Percentiles rank a stretch among this genome's conserved stretches.
Evolutionary conservation across 2,113 vertebrate genomes (phyloP).

Genomic region (Salvelinus fontinalis): DNA sequence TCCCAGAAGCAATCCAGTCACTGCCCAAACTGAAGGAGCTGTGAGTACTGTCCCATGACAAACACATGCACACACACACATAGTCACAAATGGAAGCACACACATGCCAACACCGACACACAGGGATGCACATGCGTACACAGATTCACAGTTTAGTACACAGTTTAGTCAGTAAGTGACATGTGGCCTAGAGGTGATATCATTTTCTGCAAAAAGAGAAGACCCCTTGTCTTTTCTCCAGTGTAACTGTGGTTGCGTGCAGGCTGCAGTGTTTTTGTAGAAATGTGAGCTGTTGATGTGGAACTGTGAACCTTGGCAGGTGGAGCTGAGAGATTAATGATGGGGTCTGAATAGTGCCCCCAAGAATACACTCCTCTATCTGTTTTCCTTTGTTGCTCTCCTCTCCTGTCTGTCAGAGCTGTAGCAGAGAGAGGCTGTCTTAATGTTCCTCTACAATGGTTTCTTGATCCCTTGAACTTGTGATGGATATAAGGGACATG

Average conservation of each 20-base stretch:
- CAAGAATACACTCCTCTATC: slow-evolving; percentile 1
- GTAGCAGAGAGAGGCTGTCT: background rate
- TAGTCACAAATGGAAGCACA: too few species aligned
- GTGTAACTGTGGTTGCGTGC: background rate
- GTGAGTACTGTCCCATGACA: slow-evolving; percentile 77
- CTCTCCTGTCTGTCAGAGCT: slow-evolving; percentile 3
- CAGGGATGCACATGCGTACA: background rate
- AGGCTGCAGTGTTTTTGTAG: slow-evolving; percentile 4
- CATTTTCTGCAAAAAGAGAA: background rate
- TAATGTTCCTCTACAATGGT: too few species aligned
- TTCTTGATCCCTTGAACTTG: too few species aligned
- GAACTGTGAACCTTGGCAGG: slow-evolving; percentile 14
- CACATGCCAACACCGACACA: too few species aligned
- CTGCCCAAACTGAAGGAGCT: slow-evolving; percentile 94
- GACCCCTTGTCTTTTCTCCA: background rate
- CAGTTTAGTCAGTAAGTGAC: background rate
- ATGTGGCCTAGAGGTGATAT: background rate
- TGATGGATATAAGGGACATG: too few species aligned
- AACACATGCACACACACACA: background rate
- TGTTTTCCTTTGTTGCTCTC: slow-evolving; percentile 7
- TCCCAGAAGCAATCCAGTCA: slow-evolving; percentile 90
- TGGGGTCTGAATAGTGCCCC: slow-evolving; percentile 11
- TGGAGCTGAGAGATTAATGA: slow-evolving; percentile 17
- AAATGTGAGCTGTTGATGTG: slow-evolving; percentile 9
- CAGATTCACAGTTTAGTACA: too few species aligned